Evolutionary conservation across 2,113 vertebrate genomes (phyloP).

Genomic region (Salvelinus namaycush): DNA sequence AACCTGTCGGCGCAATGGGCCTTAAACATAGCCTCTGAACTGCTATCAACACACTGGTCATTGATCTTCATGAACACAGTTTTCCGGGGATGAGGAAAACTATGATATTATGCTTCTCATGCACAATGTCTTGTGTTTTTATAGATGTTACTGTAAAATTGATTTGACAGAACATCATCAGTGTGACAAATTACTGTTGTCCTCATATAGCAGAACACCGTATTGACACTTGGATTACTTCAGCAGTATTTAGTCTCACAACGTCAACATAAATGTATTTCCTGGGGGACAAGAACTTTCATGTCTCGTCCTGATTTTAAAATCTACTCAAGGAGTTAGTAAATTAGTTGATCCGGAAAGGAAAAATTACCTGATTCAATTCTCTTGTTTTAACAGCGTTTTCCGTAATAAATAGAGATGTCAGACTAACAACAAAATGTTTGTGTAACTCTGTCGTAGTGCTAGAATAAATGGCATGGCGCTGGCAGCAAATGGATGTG

Average conservation of each 20-base stretch:
- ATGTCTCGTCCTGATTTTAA: constrained; percentile 47
- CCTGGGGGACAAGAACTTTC: constrained; percentile 27
- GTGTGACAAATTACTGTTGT: neutral
- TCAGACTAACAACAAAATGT: constrained; percentile 66
- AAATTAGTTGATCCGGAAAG: constrained; percentile 31
- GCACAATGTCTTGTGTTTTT: neutral
- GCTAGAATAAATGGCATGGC: constrained; percentile 51
- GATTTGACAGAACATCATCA: neutral
- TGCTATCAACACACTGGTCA: constrained; percentile 5
- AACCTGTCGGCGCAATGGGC: too few species aligned
- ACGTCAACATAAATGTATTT: constrained; percentile 43
- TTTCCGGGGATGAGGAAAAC: constrained; percentile 1
- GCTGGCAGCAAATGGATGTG: constrained; percentile 71
- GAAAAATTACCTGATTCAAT: neutral
- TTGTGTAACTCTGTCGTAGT: constrained; percentile 74
- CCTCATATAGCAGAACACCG: neutral
- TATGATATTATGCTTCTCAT: neutral
- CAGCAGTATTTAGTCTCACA: constrained; percentile 21
- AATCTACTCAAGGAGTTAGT: constrained; percentile 48
- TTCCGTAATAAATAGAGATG: constrained; percentile 63
- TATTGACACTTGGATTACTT: constrained; percentile 6
- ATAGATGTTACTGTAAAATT: too few species aligned
- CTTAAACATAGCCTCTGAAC: constrained; percentile 7
- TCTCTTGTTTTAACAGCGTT: constrained; percentile 55
- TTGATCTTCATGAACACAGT: constrained; percentile 23